Conservation (phyloP, 92 coral and sea anemone genomes). For the Phenganax stokvisi region DNA sequence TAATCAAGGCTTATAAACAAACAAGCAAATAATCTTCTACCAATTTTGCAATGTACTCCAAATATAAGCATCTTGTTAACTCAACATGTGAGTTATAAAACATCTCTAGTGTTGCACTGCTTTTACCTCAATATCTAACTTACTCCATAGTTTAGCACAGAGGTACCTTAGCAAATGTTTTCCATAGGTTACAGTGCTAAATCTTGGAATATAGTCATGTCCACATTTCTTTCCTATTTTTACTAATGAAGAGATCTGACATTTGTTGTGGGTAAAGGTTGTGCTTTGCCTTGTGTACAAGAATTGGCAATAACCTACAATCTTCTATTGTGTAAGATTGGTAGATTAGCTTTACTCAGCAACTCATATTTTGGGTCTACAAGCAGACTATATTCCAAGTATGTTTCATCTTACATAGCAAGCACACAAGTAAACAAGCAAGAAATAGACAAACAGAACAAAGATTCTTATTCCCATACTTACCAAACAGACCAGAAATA, state of each 20-base stretch:
- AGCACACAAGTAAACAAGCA: too few relatives aligned
- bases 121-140: too few relatives aligned
- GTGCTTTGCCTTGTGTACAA: conserved; percentile 42
- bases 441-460: too few relatives aligned
- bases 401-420: too few relatives aligned
- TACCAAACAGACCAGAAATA: conserved; percentile 94
- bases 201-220: conserved; percentile 5
- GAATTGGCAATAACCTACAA: conserved; percentile 31
- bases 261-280: conserved; percentile 16
- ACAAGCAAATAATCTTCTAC: too few relatives aligned
- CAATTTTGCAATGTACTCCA: too few relatives aligned
- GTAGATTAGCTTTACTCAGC: conserved; percentile 30
- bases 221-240: conserved; percentile 6
- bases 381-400: too few relatives aligned
- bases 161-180: conserved; percentile 38
- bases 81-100: too few relatives aligned
- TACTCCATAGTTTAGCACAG: too few relatives aligned
- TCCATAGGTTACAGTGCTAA: conserved; percentile 24
- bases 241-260: background rate
- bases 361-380: background rate
- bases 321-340: conserved; percentile 26
- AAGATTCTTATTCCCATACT: conserved; percentile 16
- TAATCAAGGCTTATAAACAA: too few relatives aligned
- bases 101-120: too few relatives aligned
- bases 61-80: too few relatives aligned